Conservation (phyloP, 2,888 invertebrate species). For the Pachycephus smyrnensis region DNA sequence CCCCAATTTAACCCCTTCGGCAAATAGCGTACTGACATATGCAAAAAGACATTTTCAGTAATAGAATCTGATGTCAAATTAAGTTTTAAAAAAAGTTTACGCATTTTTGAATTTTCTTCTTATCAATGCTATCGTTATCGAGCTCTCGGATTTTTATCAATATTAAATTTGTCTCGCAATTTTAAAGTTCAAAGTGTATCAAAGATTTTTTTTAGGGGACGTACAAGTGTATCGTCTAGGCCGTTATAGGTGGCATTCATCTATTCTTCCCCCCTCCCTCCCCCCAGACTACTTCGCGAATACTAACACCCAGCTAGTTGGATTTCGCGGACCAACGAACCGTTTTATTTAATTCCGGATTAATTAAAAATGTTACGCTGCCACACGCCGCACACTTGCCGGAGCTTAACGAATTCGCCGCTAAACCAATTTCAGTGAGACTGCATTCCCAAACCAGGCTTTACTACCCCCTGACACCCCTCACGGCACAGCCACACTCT, state of each 20-base stretch:
- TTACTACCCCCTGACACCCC: background rate
- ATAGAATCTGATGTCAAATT: background rate
- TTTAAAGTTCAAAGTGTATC: background rate
- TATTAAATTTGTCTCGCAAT: background rate
- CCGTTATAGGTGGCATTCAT: background rate
- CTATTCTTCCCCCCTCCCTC: no score
- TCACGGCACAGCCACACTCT: background rate
- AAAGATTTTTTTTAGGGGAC: background rate
- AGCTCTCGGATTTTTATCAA: background rate
- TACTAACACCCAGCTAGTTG: conserved; percentile 30
- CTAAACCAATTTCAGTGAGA: conserved; percentile 29
- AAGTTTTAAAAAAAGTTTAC: background rate
- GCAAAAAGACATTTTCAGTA: background rate
- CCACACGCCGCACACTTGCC: conserved; percentile 16
- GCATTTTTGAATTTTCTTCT: no score
- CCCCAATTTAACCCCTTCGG: background rate
- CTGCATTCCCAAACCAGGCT: conserved; percentile 7
- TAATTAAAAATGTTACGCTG: conserved; percentile 43
- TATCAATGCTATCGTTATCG: no score
- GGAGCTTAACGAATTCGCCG: conserved; percentile 13
- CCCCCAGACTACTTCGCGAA: background rate
- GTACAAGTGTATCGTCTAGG: background rate
- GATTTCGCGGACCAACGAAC: conserved; percentile 38
- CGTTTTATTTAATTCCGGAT: conserved; percentile 45
- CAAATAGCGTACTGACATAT: background rate